A percentile compares a stretch with the other conserved stretches of the same genome.
Evolutionary conservation across 1,140 invertebrate genomes (phyloP).

Genomic region (Micrasema minimum): DNA sequence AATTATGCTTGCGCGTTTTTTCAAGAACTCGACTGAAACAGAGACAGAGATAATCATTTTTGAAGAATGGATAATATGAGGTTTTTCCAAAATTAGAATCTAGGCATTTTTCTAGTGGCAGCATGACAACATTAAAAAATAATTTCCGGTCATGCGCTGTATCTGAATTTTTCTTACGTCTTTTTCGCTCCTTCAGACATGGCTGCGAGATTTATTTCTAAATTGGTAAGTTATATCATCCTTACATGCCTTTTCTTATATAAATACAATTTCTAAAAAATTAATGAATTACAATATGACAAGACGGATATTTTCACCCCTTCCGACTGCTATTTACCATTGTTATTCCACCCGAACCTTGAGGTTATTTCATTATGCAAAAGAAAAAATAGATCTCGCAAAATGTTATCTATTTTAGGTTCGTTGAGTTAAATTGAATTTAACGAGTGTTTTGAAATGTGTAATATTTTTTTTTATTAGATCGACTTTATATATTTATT

Average conservation of each 20-base stretch:
- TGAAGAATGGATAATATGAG: too few species aligned
- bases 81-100: too few species aligned
- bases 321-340: too few species aligned
- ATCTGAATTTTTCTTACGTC: constrained; percentile 47
- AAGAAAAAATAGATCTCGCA: constrained; percentile 41
- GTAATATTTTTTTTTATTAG: background rate
- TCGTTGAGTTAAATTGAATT: constrained; percentile 14
- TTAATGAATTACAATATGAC: too few species aligned
- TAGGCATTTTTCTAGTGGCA: background rate
- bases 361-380: constrained; percentile 38
- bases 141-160: constrained; percentile 64
- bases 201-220: constrained; percentile 66
- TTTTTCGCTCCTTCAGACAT: constrained; percentile 64
- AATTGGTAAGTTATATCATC: constrained; percentile 61
- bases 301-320: too few species aligned
- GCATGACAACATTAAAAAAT: background rate
- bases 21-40: too few species aligned
- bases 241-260: background rate
- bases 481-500: too few species aligned
- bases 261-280: background rate
- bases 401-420: constrained; percentile 43
- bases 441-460: constrained; percentile 17
- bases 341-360: background rate
- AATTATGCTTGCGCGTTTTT: too few species aligned
- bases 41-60: too few species aligned